Percentiles rank a stretch among this genome's conserved stretches.
Conservation (phyloP, 2,888 invertebrate genomes). For the Scaptomyza polygonia region DNA sequence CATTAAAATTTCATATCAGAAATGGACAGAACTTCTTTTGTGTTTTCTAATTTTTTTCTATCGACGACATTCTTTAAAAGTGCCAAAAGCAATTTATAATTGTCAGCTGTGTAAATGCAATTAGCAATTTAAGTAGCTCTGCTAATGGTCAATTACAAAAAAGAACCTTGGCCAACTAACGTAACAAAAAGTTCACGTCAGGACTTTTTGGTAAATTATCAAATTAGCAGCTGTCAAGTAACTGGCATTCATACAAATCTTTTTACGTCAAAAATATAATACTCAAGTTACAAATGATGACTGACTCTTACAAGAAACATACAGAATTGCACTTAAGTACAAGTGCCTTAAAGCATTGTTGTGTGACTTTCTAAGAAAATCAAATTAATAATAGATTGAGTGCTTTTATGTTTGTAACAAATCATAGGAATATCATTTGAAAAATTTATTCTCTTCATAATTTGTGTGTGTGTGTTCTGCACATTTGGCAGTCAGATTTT, state of each 20-base stretch:
- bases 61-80: conserved; percentile 10
- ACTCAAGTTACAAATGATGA: not conserved
- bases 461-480: conserved; percentile 10
- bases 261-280: not conserved
- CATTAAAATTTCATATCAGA: too few relatives aligned
- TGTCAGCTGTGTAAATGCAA: conserved; percentile 71
- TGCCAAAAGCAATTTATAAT: conserved; percentile 70
- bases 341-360: not conserved
- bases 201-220: conserved; percentile 36
- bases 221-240: conserved; percentile 38
- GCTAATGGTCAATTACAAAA: conserved; percentile 69
- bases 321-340: not conserved
- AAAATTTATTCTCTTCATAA: conserved; percentile 28
- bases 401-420: not conserved
- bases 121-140: conserved; percentile 57
- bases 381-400: not conserved
- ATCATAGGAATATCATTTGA: conserved; percentile 25
- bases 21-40: not conserved
- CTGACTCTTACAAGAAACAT: not conserved
- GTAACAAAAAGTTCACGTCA: conserved; percentile 26
- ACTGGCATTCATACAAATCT: conserved; percentile 4
- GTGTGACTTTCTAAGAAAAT: not conserved
- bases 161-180: conserved; percentile 12
- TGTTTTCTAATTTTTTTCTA: not conserved
- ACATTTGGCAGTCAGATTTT: conserved; percentile 60